Percentiles rank a stretch among this genome's conserved stretches.
Evolutionary conservation across 2,888 invertebrate species (phyloP).

Genomic region (Arge pagana): DNA sequence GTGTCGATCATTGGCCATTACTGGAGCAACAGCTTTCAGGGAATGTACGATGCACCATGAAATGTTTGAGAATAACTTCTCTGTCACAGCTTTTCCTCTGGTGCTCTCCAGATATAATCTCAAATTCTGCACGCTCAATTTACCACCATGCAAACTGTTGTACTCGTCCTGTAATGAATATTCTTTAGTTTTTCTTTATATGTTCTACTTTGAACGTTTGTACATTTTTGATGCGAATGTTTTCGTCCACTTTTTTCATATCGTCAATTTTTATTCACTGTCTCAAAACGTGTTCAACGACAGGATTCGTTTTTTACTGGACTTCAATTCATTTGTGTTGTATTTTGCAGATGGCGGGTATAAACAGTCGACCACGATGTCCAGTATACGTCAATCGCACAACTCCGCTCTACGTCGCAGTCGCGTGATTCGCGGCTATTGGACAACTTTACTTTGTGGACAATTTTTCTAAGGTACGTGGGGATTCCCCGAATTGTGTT

Average conservation of each 20-base stretch:
- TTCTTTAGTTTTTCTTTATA: too few relatives aligned
- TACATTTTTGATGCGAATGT: too few relatives aligned
- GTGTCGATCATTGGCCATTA: slow-evolving; percentile 91
- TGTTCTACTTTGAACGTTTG: too few relatives aligned
- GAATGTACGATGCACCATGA: slow-evolving; percentile 92
- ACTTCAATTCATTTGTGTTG: too few relatives aligned
- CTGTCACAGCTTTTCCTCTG: slow-evolving; percentile 84
- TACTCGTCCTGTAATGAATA: slow-evolving; percentile 75
- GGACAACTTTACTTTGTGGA: too few relatives aligned
- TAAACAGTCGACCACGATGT: too few relatives aligned
- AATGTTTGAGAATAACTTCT: slow-evolving; percentile 86
- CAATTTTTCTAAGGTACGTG: background rate
- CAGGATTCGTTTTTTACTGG: too few relatives aligned
- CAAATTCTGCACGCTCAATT: slow-evolving; percentile 91
- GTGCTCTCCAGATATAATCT: slow-evolving; percentile 89
- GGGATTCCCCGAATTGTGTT: background rate
- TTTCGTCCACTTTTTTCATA: background rate
- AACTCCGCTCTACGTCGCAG: too few relatives aligned
- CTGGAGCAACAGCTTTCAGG: slow-evolving; percentile 87
- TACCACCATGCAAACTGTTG: slow-evolving; percentile 92
- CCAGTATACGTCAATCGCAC: too few relatives aligned
- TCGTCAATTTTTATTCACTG: background rate
- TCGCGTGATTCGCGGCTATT: too few relatives aligned
- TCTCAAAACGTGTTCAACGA: background rate
- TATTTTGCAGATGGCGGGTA: too few relatives aligned